These are phyloP conservation scores for Pseudorhombus dupliciocellatus DNA, from an alignment of 2,113 vertebrate genomes.

Conservation along the genomic window DNA sequence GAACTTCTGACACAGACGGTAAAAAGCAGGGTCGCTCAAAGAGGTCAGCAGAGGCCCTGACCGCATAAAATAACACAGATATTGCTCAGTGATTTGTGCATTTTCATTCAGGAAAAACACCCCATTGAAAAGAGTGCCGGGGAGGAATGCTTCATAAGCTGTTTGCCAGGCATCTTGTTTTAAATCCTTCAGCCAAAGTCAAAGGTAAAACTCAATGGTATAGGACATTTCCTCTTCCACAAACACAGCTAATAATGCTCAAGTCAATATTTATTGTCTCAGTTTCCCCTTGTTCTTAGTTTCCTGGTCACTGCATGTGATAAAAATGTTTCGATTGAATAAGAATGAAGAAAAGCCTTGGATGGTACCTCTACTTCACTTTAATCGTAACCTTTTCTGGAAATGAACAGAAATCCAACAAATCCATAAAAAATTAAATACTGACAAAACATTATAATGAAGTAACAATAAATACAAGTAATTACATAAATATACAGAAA, in stretches of 20 bases:
- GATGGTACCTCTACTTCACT: conserved; percentile 85
- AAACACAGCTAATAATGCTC: conserved; percentile 28
- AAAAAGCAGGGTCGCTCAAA: conserved; percentile 38
- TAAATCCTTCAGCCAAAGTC: conserved; percentile 17
- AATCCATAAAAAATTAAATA: conserved; percentile 90
- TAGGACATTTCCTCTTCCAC: conserved; percentile 23
- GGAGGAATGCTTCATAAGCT: conserved; percentile 28
- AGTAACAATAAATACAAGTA: conserved; percentile 97
- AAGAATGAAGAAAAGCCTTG: conserved; percentile 78
- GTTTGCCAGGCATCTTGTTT: conserved; percentile 23
- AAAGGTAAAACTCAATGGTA: conserved; percentile 25
- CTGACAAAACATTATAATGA: conserved; percentile 85
- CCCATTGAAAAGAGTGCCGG: conserved; percentile 31
- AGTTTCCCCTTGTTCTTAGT: neutral
- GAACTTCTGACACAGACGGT: conserved; percentile 44
- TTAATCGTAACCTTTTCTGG: conserved; percentile 86
- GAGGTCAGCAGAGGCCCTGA: conserved; percentile 59
- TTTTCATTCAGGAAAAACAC: conserved; percentile 62
- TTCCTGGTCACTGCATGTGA: conserved; percentile 12
- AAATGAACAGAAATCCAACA: conserved; percentile 86
- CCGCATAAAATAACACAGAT: conserved; percentile 56
- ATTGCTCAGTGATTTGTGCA: conserved; percentile 61
- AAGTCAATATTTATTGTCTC: conserved; percentile 13
- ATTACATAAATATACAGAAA: conserved; percentile 95
- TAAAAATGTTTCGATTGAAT: conserved; percentile 38